phyloP scores from a whole-genome alignment of 1,140 invertebrate species.

The Drosophila insularis region DNA sequence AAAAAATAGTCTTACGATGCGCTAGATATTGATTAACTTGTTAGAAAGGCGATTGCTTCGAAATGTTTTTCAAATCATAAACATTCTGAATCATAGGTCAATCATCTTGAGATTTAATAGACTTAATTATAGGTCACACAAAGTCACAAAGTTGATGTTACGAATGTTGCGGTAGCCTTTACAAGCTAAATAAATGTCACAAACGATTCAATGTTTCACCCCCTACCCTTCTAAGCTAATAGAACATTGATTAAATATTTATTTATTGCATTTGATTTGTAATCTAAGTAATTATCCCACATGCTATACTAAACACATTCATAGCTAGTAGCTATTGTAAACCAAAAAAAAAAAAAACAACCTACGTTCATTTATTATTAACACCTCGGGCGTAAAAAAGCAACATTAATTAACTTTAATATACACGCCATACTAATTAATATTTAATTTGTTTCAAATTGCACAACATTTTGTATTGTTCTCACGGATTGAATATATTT shows the following conservation, averaged over 20 bases:
- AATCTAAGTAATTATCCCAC: constrained; percentile 44
- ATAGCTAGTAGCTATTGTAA: constrained; percentile 23
- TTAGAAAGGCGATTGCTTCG: too few relatives aligned
- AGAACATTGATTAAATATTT: constrained; percentile 59
- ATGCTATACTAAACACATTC: constrained; percentile 26
- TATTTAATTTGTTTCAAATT: constrained; percentile 66
- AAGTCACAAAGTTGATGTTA: too few relatives aligned
- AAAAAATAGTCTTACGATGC: too few relatives aligned
- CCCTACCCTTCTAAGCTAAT: neutral
- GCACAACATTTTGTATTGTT: constrained; percentile 55
- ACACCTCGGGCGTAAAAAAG: constrained; percentile 71
- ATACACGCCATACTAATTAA: constrained; percentile 70
- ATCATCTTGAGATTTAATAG: too few relatives aligned
- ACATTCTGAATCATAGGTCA: too few relatives aligned
- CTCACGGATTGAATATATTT: constrained; percentile 18
- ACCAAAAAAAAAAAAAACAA: constrained; percentile 19
- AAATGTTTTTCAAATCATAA: too few relatives aligned
- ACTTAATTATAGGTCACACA: too few relatives aligned
- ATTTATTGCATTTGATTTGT: constrained; percentile 50
- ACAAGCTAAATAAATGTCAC: neutral
- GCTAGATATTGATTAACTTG: too few relatives aligned
- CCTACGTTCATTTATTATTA: constrained; percentile 64
- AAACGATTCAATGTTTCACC: neutral
- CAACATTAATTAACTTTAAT: constrained; percentile 69
- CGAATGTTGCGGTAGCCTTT: neutral